These are phyloP conservation scores for Butorides virescens DNA, from an alignment of 2,113 vertebrate species.

Conservation along the genomic window DNA sequence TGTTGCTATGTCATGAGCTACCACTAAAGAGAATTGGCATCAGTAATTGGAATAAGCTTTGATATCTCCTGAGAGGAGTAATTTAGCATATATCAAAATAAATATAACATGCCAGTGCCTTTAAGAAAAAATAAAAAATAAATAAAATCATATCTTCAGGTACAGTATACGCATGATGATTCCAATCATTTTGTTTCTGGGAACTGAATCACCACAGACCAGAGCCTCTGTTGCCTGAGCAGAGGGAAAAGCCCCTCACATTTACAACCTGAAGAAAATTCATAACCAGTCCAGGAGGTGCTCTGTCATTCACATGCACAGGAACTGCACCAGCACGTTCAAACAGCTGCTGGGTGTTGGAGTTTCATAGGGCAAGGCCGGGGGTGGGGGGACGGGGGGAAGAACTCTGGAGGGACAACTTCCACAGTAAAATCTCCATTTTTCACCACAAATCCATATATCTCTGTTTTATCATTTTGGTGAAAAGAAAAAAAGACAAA, in stretches of 20 bases:
- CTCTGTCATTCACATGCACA: not conserved
- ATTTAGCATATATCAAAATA: not conserved
- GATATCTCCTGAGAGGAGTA: not conserved
- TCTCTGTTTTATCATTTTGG: not conserved
- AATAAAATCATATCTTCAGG: not conserved
- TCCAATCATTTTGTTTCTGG: not conserved
- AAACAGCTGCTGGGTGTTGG: not conserved
- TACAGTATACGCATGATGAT: not conserved
- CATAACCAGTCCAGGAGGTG: not conserved
- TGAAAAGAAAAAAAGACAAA: not conserved
- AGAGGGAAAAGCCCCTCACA: not conserved
- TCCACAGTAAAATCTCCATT: not conserved
- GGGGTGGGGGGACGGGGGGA: not conserved
- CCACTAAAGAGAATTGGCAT: not conserved
- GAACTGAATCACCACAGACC: not conserved
- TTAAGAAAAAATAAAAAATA: not conserved
- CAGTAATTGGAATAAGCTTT: not conserved
- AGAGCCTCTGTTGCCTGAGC: not conserved
- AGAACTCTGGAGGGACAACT: not conserved
- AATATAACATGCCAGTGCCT: not conserved
- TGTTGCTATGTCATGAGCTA: not conserved
- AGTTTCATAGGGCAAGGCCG: not conserved
- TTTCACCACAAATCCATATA: not conserved
- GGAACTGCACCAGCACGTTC: not conserved
- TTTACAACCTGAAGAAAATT: not conserved